Conservation (phyloP, 2,797 vertebrate species). For the Scomberomorus guttatus region DNA sequence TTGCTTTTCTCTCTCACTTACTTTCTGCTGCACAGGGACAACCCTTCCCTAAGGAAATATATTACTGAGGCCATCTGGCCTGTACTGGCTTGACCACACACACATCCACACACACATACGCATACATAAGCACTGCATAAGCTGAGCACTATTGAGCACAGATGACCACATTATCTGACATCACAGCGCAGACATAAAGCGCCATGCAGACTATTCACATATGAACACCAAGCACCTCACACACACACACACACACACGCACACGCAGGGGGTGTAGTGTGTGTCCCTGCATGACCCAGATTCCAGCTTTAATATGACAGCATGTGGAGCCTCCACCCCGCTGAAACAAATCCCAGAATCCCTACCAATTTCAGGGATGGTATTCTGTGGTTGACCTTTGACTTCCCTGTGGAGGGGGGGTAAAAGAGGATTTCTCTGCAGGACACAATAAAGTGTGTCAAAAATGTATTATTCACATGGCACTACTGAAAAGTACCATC, state of each 20-base stretch:
- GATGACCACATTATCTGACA: slow-evolving; percentile 40
- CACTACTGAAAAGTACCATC: background rate
- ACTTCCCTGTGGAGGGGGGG: slow-evolving; percentile 28
- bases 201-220: background rate
- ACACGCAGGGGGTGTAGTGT: slow-evolving; percentile 12
- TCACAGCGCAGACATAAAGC: slow-evolving; percentile 20
- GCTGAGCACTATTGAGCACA: slow-evolving; percentile 15
- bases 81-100: slow-evolving; percentile 27
- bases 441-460: slow-evolving; percentile 17
- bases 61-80: slow-evolving; percentile 76
- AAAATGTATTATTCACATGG: no score
- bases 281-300: slow-evolving; percentile 57
- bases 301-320: slow-evolving; percentile 50
- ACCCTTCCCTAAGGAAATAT: slow-evolving; percentile 64
- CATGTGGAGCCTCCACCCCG: slow-evolving; percentile 38
- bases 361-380: slow-evolving; percentile 35
- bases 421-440: slow-evolving; percentile 44
- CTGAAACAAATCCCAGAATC: slow-evolving; percentile 62
- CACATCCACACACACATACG: slow-evolving; percentile 30
- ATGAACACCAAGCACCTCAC: no score
- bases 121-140: slow-evolving; percentile 15
- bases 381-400: slow-evolving; percentile 47
- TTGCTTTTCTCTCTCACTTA: slow-evolving; percentile 41
- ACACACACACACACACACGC: slow-evolving; percentile 22
- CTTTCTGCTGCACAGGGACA: slow-evolving; percentile 50